Conservation (phyloP, 2,113 vertebrate species). For the Hippocampus comes region DNA sequence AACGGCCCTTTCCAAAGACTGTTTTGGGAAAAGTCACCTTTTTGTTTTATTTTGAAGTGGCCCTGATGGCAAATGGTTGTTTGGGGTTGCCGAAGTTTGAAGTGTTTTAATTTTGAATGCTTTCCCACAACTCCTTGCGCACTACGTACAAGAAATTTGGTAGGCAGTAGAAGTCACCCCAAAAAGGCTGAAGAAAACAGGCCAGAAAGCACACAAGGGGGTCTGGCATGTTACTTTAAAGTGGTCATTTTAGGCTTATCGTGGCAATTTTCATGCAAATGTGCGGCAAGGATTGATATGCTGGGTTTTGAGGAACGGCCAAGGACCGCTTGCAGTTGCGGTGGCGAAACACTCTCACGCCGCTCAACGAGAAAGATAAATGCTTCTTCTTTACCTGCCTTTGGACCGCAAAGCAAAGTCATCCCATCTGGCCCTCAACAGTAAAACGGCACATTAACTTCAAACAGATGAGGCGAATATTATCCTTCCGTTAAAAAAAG, state of each 20-base stretch:
- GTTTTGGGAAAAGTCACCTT: slow-evolving; percentile 61
- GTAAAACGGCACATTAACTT: slow-evolving; percentile 22
- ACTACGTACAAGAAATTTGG: slow-evolving; percentile 9
- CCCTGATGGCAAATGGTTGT: slow-evolving; percentile 43
- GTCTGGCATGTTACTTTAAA: background rate
- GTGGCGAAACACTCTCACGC: background rate
- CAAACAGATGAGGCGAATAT: slow-evolving; percentile 16
- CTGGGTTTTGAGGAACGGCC: no score
- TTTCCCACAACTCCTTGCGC: slow-evolving; percentile 51
- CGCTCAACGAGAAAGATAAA: slow-evolving; percentile 16
- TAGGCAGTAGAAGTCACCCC: no score
- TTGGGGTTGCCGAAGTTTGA: slow-evolving; percentile 23
- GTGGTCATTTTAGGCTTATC: background rate
- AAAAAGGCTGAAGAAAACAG: no score
- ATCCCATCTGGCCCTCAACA: slow-evolving; percentile 33
- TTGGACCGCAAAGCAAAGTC: slow-evolving; percentile 26
- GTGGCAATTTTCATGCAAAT: background rate
- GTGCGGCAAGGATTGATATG: no score
- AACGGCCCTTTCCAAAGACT: slow-evolving; percentile 36
- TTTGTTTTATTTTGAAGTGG: slow-evolving; percentile 53
- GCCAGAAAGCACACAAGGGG: no score
- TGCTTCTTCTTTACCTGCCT: slow-evolving; percentile 20
- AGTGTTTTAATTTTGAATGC: slow-evolving; percentile 32
- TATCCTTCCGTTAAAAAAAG: slow-evolving; percentile 11
- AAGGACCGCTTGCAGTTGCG: background rate